These are phyloP conservation scores for Telmatochromis sp. DNA, from an alignment of 2,113 vertebrate species.

Conservation along the genomic window DNA sequence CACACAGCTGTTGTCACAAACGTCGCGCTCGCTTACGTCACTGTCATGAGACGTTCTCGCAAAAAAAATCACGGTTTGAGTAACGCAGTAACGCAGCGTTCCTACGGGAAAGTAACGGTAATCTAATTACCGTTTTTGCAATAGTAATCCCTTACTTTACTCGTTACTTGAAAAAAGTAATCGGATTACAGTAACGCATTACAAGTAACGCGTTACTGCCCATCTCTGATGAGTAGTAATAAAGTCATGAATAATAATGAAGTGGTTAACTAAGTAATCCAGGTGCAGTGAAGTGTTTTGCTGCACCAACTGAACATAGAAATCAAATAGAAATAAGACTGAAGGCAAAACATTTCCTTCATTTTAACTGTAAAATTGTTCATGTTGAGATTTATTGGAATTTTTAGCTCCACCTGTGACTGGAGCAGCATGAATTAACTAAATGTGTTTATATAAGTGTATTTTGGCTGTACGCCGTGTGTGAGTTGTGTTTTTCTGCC, in stretches of 20 bases:
- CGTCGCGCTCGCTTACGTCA: too few species aligned
- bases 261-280: neutral
- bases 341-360: neutral
- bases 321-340: neutral
- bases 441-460: neutral
- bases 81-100: too few species aligned
- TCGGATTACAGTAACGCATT: too few species aligned
- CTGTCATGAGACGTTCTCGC: too few species aligned
- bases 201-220: too few species aligned
- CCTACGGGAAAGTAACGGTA: too few species aligned
- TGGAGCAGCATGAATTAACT: neutral
- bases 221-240: neutral
- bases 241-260: neutral
- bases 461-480: neutral
- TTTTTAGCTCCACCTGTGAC: neutral
- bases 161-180: too few species aligned
- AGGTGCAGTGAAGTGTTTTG: neutral
- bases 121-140: too few species aligned
- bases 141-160: too few species aligned
- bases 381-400: neutral
- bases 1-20: too few species aligned
- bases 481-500: neutral
- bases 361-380: neutral
- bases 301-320: neutral
- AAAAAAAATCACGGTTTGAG: too few species aligned